These are phyloP conservation scores for Hippocampus kuda DNA, from an alignment of 2,797 vertebrate genomes.

Conservation along the genomic window DNA sequence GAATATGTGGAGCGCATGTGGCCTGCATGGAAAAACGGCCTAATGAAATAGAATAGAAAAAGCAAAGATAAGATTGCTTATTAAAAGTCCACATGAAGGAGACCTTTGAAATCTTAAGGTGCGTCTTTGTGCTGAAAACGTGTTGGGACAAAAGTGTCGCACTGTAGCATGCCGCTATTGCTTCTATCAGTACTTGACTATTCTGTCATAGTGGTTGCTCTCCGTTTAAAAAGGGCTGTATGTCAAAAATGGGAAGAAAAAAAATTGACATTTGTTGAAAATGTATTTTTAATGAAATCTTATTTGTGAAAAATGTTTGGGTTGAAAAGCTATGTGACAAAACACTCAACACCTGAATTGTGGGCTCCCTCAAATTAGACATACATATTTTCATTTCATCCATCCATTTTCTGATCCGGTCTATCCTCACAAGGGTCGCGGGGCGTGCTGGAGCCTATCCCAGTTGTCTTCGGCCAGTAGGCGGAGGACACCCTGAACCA, in stretches of 20 bases:
- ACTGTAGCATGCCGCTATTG: neutral
- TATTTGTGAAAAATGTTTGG: too few species aligned
- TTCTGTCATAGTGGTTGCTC: neutral
- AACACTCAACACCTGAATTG: neutral
- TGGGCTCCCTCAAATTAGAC: neutral
- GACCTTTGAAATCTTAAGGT: slow-evolving; percentile 40
- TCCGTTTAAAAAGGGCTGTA: neutral
- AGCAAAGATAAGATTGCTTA: slow-evolving; percentile 52
- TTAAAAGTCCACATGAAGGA: slow-evolving; percentile 50
- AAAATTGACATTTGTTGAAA: too few species aligned
- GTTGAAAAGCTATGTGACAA: too few species aligned
- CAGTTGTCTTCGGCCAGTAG: too few species aligned
- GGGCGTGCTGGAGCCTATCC: too few species aligned
- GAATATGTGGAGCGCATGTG: slow-evolving; percentile 54
- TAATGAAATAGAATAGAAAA: slow-evolving; percentile 33
- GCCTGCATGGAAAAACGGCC: slow-evolving; percentile 53
- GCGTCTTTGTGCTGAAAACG: slow-evolving; percentile 14
- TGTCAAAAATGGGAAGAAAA: neutral
- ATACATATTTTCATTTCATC: too few species aligned
- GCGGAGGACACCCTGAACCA: too few species aligned
- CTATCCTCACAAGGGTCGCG: too few species aligned
- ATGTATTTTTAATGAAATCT: too few species aligned
- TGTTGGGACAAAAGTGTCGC: slow-evolving; percentile 34
- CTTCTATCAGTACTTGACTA: neutral
- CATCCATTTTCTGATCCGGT: too few species aligned